Base-by-base conservation (phyloP, 2,113 vertebrate genomes). In the Cercocebus atys region DNA sequence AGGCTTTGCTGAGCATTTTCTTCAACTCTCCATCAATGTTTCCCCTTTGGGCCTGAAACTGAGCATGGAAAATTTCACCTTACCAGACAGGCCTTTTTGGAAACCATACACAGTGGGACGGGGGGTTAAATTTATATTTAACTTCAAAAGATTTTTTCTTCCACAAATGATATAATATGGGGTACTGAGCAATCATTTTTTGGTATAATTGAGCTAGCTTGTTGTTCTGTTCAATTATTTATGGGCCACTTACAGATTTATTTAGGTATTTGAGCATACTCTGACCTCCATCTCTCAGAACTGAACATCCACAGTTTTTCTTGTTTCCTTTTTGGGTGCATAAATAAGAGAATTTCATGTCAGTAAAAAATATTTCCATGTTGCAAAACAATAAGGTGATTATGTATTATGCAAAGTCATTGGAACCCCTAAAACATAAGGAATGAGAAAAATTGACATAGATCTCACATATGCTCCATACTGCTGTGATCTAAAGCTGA, bases 21-120 rank as follows among this genome's bases (percentile, higher is more conserved):
- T 92, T 82, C 81, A 73, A 2, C 47, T n/a, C 20, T 81, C 61
- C 61, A 76, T 79, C 79, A 83, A 0, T 11, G 55, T 96, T 90
- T 93, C 86, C 85, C 83, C 72, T 85, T 40, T 72, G 86, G 95
- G 82, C 75, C 27, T 75, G 22, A 94, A 79, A 88, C 16, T 3
- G 59, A 94, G 95, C 95, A 97, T 98, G 96, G 97, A 97, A 98
- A 98, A 97, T 96, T 88, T 97, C 97, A 98, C 95, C 88, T 97
- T 97, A 52, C 70, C 76, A 97, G 96, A 94, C 96, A 97, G 87
- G 45, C 50, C 59, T 88, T 90, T 94, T 90, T 95, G 50, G 76
- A 92, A 97, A 57, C 75, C 57, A 43, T 94, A 47, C 82, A n/a
- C 64, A 23, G 90, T n/a, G 75, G 89, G 47, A 95, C 82, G 23